Conservation (phyloP, 2,888 invertebrate genomes). For the Nesidiocoris tenuis region DNA sequence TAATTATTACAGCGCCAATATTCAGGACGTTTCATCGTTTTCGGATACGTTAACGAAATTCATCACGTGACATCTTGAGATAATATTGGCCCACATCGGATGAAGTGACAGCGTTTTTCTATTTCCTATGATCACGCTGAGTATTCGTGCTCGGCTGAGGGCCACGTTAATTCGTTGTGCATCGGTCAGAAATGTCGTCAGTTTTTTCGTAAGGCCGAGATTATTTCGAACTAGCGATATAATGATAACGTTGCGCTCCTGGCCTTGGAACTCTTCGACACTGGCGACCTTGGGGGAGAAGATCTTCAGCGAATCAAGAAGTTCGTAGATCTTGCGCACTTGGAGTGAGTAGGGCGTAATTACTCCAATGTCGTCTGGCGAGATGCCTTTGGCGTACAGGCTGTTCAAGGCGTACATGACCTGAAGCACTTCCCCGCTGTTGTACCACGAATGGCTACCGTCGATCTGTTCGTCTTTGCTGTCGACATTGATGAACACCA, state of each 20-base stretch:
- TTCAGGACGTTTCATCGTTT: background rate
- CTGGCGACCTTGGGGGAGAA: constrained; percentile 69
- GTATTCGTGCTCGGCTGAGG: constrained; percentile 28
- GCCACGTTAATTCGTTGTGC: constrained; percentile 29
- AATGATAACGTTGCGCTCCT: constrained; percentile 72
- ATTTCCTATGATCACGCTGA: constrained; percentile 32
- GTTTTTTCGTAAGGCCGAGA: background rate
- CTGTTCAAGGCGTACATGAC: constrained; percentile 65
- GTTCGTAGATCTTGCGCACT: constrained; percentile 58
- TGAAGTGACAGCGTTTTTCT: constrained; percentile 6
- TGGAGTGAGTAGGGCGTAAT: constrained; percentile 92
- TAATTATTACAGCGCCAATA: background rate
- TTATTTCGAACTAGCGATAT: constrained; percentile 64
- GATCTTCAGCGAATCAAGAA: constrained; percentile 58
- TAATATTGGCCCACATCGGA: constrained; percentile 19
- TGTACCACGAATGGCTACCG: constrained; percentile 87
- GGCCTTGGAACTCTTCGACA: constrained; percentile 85
- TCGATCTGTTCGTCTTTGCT: constrained; percentile 55
- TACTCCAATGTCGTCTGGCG: constrained; percentile 75
- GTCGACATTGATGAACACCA: constrained; percentile 30
- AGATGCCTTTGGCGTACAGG: constrained; percentile 65
- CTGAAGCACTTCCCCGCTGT: constrained; percentile 75
- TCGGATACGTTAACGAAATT: background rate
- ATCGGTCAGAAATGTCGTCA: constrained; percentile 19
- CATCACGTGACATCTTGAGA: constrained; percentile 17